phyloP scores from a whole-genome alignment of 2,113 vertebrate species.

The Albula goreensis region DNA sequence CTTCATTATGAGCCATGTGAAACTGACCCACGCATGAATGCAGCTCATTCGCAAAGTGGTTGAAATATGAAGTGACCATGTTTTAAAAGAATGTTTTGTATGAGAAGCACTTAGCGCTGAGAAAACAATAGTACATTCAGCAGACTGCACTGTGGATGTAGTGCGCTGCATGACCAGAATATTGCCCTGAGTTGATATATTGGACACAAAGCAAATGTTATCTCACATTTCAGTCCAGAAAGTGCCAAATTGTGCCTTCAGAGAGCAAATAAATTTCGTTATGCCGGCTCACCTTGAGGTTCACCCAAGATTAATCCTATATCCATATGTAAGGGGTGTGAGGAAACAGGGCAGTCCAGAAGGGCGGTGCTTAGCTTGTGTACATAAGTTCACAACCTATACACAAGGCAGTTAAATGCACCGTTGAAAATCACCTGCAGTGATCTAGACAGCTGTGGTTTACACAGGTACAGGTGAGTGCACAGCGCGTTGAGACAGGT shows the following conservation, averaged over 20 bases:
- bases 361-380: not conserved
- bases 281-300: not conserved
- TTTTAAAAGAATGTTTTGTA: conserved; percentile 7
- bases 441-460: too few relatives aligned
- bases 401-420: too few relatives aligned
- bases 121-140: not conserved
- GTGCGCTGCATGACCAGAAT: not conserved
- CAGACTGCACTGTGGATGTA: too few relatives aligned
- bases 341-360: not conserved
- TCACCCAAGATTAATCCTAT: not conserved
- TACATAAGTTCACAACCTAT: not conserved
- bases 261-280: not conserved
- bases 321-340: not conserved
- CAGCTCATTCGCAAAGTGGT: not conserved
- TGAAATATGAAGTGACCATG: not conserved
- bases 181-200: not conserved
- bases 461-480: too few relatives aligned
- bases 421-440: too few relatives aligned
- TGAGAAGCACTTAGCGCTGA: not conserved
- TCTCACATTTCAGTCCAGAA: not conserved
- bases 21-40: not conserved
- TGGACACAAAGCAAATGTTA: not conserved
- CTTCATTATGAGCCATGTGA: not conserved
- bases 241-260: not conserved
- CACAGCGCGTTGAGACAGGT: too few relatives aligned